Base-by-base conservation (phyloP, 2,888 invertebrate species). In the Lottia gigantea region DNA sequence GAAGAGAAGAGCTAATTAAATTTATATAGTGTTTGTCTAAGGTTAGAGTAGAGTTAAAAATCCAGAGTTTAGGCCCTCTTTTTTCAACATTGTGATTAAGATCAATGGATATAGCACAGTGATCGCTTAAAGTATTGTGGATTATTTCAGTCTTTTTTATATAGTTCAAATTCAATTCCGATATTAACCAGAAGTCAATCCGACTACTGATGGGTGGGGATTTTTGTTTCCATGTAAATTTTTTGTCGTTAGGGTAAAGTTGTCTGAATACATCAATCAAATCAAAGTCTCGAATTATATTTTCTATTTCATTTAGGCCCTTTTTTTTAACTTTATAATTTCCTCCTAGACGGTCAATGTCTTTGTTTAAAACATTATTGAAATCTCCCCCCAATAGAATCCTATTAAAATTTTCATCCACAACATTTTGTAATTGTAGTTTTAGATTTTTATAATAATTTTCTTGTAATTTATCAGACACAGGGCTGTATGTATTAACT, bases 1-100 rank as follows among this genome's bases (percentile, higher is more conserved):
- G 49, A n/a, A 49, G 19, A n/a, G 49, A 49, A 14, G 16, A n/a
- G 16, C 16, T 49, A n/a, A 70, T 66, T 31, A 62, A 31, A 16
- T 55, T 25, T 61, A 26, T 25, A 61, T 66, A 70, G 40, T 65
- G 19, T 25, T 55, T 25, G 45, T 70, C 61, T 25, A 19, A 49
- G 49, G 19, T 19, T 49, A 49, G 6, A 4, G 49, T n/a, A n/a
- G 49, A 49, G 49, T 49, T 49, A 49, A 49, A 49, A n/a, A 49
- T 49, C 15, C 12, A 49, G 16, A 49, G 19, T 16, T 49, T 49
- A n/a, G 49, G 16, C 3, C 49, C 6, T 4, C 49, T 16, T 49
- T 49, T 49, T n/a, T n/a, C 16, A 4, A n/a, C 49, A 11, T 16
- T n/a, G 16, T n/a, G 16, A n/a, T 49, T 49, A 16, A 49, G 15